Percentiles rank a stretch among this genome's conserved stretches.
Conservation (phyloP, 1,140 invertebrate species). For the Brachionus rotundiformis region DNA sequence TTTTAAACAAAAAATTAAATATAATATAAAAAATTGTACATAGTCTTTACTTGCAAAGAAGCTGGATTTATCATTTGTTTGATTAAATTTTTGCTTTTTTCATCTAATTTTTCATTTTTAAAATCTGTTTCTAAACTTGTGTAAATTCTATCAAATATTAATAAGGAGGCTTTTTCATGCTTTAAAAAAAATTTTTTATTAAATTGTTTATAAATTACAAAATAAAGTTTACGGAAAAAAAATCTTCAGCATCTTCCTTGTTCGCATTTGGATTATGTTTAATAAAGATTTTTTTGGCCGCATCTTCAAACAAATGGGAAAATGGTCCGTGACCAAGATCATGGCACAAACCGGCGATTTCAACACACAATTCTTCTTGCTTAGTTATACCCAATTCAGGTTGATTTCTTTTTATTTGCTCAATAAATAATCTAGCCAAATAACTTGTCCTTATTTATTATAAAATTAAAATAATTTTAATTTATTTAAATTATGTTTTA, state of each 20-base stretch:
- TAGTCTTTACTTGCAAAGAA: not conserved
- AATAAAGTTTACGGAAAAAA: not conserved
- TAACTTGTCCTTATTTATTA: slow-evolving; percentile 60
- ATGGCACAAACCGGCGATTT: slow-evolving; percentile 72
- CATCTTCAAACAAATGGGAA: slow-evolving; percentile 69
- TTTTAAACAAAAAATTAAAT: not conserved
- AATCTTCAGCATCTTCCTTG: not conserved
- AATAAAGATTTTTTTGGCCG: slow-evolving; percentile 48
- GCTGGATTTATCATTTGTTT: slow-evolving; percentile 63
- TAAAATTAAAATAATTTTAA: slow-evolving; percentile 11
- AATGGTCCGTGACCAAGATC: slow-evolving; percentile 71
- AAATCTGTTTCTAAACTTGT: slow-evolving; percentile 60
- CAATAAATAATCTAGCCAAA: slow-evolving; percentile 63
- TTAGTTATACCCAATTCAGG: slow-evolving; percentile 64
- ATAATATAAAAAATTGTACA: not conserved
- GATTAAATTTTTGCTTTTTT: slow-evolving; percentile 63
- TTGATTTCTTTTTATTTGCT: slow-evolving; percentile 59
- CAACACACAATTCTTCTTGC: slow-evolving; percentile 66
- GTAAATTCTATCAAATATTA: slow-evolving; percentile 65
- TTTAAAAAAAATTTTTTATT: slow-evolving; percentile 53
- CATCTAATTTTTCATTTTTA: slow-evolving; percentile 55
- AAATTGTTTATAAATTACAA: not conserved
- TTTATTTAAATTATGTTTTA: slow-evolving; percentile 52
- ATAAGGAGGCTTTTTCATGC: slow-evolving; percentile 66
- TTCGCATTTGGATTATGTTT: slow-evolving; percentile 28